Percentiles rank a stretch among this genome's conserved stretches.
Conservation (phyloP, 2,888 invertebrate species). For the Prostheceraeus crozeri region DNA sequence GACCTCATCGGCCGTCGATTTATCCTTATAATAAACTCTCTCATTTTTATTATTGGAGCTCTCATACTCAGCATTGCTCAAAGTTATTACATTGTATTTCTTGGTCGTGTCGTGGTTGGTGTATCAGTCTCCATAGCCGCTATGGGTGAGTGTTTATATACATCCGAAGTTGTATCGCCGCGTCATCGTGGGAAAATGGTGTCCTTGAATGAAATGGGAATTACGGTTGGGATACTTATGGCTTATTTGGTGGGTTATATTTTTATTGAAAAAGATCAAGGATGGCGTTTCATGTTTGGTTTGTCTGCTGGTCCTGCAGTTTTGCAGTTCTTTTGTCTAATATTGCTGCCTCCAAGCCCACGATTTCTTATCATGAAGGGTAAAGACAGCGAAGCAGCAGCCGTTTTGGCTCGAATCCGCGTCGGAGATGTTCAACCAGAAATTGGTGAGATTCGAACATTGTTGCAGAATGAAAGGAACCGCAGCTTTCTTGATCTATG, state of each 20-base stretch:
- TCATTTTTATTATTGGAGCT: conserved; percentile 15
- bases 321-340: too few relatives aligned
- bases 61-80: background rate
- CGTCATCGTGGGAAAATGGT: conserved; percentile 24
- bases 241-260: conserved; percentile 19
- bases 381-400: too few relatives aligned
- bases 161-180: conserved; percentile 11
- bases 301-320: too few relatives aligned
- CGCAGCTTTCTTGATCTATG: too few relatives aligned
- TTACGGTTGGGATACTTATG: conserved; percentile 7
- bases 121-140: conserved; percentile 14
- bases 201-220: conserved; percentile 19
- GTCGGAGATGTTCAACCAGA: too few relatives aligned
- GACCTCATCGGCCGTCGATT: conserved; percentile 5
- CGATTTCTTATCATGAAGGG: too few relatives aligned
- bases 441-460: too few relatives aligned
- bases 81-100: background rate
- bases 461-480: too few relatives aligned
- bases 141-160: conserved; percentile 23
- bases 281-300: too few relatives aligned
- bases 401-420: too few relatives aligned
- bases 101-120: conserved; percentile 17
- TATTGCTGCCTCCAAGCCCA: too few relatives aligned
- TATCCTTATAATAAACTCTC: conserved; percentile 4
- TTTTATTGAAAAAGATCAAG: background rate